Evolutionary conservation across 2,113 vertebrate species (phyloP), one percentile per base, ranked within the genome.

Genomic region (Pollachius pollachius): DNA sequence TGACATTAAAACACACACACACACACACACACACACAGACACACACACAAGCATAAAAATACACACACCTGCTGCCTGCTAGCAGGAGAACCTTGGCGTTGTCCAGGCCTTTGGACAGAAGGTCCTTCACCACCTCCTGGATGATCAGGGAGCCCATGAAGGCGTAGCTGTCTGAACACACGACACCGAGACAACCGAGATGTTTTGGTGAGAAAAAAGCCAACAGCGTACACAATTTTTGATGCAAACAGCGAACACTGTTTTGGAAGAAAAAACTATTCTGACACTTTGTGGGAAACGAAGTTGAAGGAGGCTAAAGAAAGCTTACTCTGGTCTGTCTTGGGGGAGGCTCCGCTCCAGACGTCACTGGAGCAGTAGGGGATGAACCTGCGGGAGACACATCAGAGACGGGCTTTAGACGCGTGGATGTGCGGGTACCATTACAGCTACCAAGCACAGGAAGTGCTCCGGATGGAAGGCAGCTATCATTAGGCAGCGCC

Each of bases 361-460:
- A 96, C 97, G 9, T 99, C 97, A 52, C 97, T 99, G 81, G 97
- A 99, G 91, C 97, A 99, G 88, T 99, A 99, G 0, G 97, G 97
- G 81, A 99, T 91, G 82, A 95, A 98, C 82, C 97, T 99, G 92
- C 65, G 90, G 52, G 62, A 37, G 19, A 60, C 66, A 76, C 18
- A 56, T 7, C n/a, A 72, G 41, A 52, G 71, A 66, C 30, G 21
- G 2, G 41, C 41, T 48, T 48, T 13, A 48, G 41, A 48, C 41
- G 11, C 8, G 41, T 9, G 41, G 2, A 13, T 13, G 41, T 48
- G 41, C 11, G 41, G 8, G 6, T 48, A 5, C 15, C 15, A 64
- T 67, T 56, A 27, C 9, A 27, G 19, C 21, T 21, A 60, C 58
- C 11, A 3, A 13, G 15, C 23, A 59, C 58, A 37, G 30, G 37